Evolutionary conservation across 2,113 vertebrate genomes (phyloP).

Genomic region (Zosterops japonicus): DNA sequence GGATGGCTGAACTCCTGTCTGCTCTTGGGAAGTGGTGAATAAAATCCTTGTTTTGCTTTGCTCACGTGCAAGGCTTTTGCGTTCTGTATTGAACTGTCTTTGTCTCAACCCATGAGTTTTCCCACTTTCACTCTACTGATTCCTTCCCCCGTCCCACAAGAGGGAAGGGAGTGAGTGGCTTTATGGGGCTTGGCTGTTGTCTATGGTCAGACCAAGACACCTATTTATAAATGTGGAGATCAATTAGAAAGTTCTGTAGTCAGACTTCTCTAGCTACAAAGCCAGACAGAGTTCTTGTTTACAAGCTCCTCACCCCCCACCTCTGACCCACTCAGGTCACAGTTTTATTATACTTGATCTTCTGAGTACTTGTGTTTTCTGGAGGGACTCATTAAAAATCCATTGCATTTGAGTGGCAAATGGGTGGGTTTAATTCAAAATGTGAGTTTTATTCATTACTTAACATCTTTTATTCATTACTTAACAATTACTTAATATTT

Average conservation of each 20-base stretch:
- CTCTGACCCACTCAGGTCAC: not conserved
- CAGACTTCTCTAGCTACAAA: not conserved
- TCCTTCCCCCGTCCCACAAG: not conserved
- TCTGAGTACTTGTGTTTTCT: not conserved
- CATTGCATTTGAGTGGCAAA: not conserved
- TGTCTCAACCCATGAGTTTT: not conserved
- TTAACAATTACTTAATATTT: constrained; percentile 62
- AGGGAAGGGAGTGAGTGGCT: not conserved
- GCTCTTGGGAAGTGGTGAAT: not conserved
- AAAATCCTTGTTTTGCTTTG: not conserved
- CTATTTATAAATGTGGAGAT: not conserved
- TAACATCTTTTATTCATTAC: constrained; percentile 46
- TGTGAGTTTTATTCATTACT: constrained; percentile 40
- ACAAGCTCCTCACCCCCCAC: not conserved
- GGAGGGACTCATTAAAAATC: not conserved
- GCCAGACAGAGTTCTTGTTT: not conserved
- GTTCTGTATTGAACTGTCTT: not conserved
- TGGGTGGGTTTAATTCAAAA: not conserved
- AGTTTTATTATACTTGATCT: not conserved
- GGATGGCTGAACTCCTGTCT: not conserved
- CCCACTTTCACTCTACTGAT: not conserved
- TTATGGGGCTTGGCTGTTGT: not conserved
- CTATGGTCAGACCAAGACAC: not conserved
- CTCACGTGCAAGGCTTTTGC: not conserved
- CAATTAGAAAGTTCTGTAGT: not conserved